Base-by-base conservation (phyloP, 2,888 invertebrate genomes). In the Tetragonisca angustula region DNA sequence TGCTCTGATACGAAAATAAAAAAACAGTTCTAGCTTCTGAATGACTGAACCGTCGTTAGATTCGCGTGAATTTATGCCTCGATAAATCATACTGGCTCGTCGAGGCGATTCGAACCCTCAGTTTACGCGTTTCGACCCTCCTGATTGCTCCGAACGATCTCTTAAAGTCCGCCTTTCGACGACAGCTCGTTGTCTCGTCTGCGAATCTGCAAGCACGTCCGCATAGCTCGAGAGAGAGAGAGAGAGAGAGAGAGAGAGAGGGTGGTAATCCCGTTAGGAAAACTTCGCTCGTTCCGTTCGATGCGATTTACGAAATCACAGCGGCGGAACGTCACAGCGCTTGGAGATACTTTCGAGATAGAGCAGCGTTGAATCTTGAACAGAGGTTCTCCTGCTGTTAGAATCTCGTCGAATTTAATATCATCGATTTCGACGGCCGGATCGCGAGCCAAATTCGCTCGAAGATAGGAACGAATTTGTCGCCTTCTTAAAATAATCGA, bases 201-300 rank as follows among this genome's bases (percentile, higher is more conserved):
- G 62, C 43, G 74, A 85, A 54, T 75, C 70, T 49, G 36, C 50
- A 36, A 64, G 72, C 83, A 65, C 52, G 64, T 76, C 27, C 69
- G 65, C 54, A 27, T 62, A 17, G 32, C n/a, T 59, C 67, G 27
- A 52, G 36, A 43, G 9, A 43, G 9, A 43, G 43, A 43, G 43
- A 43, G 43, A 9, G 43, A 43, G 43, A 43, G 43, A 43, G 43
- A 43, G 36, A 9, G 43, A 43, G 43, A 43, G 72, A 68, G 81
- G 79, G 76, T 76, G 50, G 64, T 75, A 79, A 83, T 76, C 80
- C 73, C 68, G 80, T 86, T 83, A 86, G 43, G 67, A 72, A 52
- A 76, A 81, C 69, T 72, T 70, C 61, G 32, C 73, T 76, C 61
- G 68, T 75, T 56, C 24, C 62, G 54, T 81, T 75, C 61, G 54